Evolutionary conservation across 2,888 invertebrate species (phyloP), one percentile per base, ranked within the genome.

Genomic region (Amitus sp.): DNA sequence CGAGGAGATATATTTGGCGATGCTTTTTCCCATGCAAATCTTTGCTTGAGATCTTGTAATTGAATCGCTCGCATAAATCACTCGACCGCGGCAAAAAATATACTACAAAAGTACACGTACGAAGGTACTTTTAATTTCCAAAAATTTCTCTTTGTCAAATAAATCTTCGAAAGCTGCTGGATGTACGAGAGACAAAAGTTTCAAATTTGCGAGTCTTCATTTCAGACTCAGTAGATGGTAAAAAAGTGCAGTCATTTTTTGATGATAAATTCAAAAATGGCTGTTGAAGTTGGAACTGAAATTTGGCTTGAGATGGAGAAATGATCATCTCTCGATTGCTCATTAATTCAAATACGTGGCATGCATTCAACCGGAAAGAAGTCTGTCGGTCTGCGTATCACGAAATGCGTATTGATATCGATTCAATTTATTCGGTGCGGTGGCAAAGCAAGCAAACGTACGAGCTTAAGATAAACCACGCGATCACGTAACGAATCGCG

Each of bases 11-110:
- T 23, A 43, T 23, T 43, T 43, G 13, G 9, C 13, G 40, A 17
- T 40, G 19, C 40, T 17, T 40, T 18, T 9, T 19, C 19, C 19
- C 12, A 43, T 43, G 43, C 43, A 27, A 43, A 43, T 19, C 42
- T 37, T 15, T 12, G 2, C 37, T 37, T 7, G 37, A 12, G 15
- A 2, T 37, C 37, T 37, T 15, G 37, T 37, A 37, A 37, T 37
- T 37, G 15, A 37, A 37, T 37, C 37, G 13, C 5, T 13, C 13
- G 37, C 37, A 15, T 37, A 37, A 37, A 37, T 37, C 37, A 37
- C 37, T 37, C 12, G 37, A 37, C 15, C 12, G 2, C 5, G 37
- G 15, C 7, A 5, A 7, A 23, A 23, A 23, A 23, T 5, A 23
- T 7, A 7, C 7, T 23, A 5, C 3, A 5, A 23, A 23, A 7